A percentile compares a stretch with the other conserved stretches of the same genome.
Conservation (phyloP, 2,113 vertebrate genomes). For the Lonchura striata region DNA sequence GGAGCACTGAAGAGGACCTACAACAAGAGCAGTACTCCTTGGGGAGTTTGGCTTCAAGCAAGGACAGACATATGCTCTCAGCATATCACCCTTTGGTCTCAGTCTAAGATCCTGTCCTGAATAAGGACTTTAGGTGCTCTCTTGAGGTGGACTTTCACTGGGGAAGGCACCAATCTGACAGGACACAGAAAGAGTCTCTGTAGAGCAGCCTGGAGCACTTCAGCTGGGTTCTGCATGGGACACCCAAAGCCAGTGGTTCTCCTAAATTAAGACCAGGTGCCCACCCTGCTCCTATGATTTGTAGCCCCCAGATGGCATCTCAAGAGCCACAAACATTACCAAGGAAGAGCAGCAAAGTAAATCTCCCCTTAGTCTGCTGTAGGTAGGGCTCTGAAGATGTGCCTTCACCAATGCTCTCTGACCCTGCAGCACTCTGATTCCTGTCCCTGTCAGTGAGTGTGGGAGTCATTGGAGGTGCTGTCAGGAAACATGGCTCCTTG, state of each 20-base stretch:
- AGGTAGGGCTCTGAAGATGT: neutral
- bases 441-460: neutral
- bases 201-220: neutral
- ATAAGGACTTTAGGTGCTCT: neutral
- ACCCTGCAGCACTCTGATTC: neutral
- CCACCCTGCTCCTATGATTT: neutral
- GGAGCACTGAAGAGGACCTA: neutral
- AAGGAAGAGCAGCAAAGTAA: neutral
- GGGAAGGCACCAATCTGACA: neutral
- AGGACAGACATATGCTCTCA: neutral
- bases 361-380: neutral
- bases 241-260: neutral
- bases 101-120: neutral
- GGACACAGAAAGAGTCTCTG: neutral
- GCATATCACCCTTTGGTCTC: neutral
- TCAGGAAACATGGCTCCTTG: neutral
- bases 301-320: neutral
- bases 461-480: neutral
- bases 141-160: neutral
- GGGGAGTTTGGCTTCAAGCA: neutral
- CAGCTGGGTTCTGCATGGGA: neutral
- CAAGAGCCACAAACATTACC: neutral
- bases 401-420: fast-evolving
- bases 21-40: neutral
- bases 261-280: neutral